Evolutionary conservation across 2,888 invertebrate genomes (phyloP), one percentile per base, ranked within the genome.

Genomic region (Cremastobaeus sp.): DNA sequence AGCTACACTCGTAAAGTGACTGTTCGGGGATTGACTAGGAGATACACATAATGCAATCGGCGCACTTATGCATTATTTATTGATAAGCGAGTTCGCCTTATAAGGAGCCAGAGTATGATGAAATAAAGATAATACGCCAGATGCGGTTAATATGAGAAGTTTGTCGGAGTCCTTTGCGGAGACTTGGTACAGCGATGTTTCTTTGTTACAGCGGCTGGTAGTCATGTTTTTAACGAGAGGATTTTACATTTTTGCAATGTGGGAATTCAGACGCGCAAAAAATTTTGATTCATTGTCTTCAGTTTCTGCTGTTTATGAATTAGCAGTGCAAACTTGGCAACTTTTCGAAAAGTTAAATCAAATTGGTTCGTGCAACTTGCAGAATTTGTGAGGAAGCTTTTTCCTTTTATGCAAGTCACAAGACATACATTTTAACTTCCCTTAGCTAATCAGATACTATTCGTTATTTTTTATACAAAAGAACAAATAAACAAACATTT

Each of bases 41-140:
- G 59, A 43, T 20, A 37, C 39, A 54, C n/a, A 69, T 39, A 52
- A 62, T 8, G 15, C 50, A 57, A 18, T 52, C n/a, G 21, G 48
- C 17, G 21, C 18, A 39, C 64, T 71, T 64, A 65, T 71, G 32
- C 62, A 64, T 70, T 70, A 70, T 62, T 62, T 70, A 70, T 70
- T 70, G 62, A 70, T 70, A 70, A 70, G 55, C 47, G 15, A 37
- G 54, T 17, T 21, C 8, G 20, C 48, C 43, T 48, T 70, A 62
- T 70, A 70, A 3, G 70, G 70, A 17, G 17, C 2, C 17, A 30
- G 39, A 35, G 30, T 70, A 70, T 57, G 62, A 70, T 62, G 69
- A 70, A 55, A 62, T 48, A 70, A 70, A 62, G 55, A 70, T 70
- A 47, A 62, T 69, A 39, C 69, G 3, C 59, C 59, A 59, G 65